These are phyloP conservation scores for Cyphomyrus discorhynchus DNA, from an alignment of 2,113 vertebrate species.

Conservation along the genomic window DNA sequence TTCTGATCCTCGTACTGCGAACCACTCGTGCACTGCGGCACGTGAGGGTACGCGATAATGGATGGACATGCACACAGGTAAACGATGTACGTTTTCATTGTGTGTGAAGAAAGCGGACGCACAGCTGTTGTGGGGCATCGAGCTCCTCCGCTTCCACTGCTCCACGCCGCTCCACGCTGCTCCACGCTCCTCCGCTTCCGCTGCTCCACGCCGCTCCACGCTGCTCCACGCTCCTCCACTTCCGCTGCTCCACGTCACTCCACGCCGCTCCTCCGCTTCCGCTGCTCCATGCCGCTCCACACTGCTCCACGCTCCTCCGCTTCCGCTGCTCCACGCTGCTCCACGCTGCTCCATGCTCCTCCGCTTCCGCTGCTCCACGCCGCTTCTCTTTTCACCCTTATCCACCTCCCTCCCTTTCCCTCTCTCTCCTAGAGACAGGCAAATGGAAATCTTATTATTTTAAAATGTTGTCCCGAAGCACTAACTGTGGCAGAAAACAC, in stretches of 20 bases:
- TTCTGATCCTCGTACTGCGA: not conserved
- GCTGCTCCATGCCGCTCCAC: too few relatives aligned
- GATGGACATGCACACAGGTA: not conserved
- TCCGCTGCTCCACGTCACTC: too few relatives aligned
- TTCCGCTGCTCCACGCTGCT: too few relatives aligned
- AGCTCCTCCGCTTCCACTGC: not conserved
- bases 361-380: not conserved
- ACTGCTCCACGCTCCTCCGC: too few relatives aligned
- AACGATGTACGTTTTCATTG: not conserved
- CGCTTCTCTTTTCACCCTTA: not conserved
- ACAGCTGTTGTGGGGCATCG: not conserved
- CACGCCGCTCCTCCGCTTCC: too few relatives aligned
- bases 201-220: too few relatives aligned
- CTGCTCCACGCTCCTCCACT: too few relatives aligned
- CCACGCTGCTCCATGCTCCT: not conserved
- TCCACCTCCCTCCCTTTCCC: constrained; percentile 19
- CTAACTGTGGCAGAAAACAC: not conserved
- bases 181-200: too few relatives aligned
- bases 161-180: too few relatives aligned
- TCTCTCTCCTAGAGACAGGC: not conserved
- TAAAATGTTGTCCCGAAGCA: not conserved
- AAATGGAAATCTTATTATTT: constrained; percentile 5
- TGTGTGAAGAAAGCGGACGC: not conserved
- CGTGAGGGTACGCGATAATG: not conserved
- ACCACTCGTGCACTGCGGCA: not conserved